Percentiles rank a stretch among this genome's conserved stretches.
These are phyloP conservation scores for Tonatia bakeri DNA, from an alignment of 2,113 vertebrate species.

Conservation along the genomic window DNA sequence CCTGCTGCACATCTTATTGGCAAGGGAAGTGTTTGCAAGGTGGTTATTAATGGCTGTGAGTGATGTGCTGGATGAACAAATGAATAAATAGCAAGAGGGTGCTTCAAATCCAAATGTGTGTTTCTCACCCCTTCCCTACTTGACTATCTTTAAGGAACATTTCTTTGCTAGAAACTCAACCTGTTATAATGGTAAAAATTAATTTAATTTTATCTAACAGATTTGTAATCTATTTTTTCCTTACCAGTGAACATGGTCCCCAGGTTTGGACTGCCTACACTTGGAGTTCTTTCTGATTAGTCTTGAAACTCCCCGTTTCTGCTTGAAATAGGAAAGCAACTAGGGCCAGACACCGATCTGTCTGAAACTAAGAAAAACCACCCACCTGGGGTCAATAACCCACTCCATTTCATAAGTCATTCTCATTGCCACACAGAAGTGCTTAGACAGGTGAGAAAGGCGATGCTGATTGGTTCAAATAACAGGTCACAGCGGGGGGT, in stretches of 20 bases:
- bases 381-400: neutral
- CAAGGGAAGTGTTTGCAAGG: neutral
- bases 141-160: neutral
- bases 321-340: neutral
- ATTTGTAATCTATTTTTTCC: neutral
- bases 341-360: neutral
- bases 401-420: neutral
- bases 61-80: neutral
- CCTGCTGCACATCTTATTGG: neutral
- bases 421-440: constrained; percentile 2
- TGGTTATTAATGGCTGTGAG: neutral
- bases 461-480: constrained; percentile 16
- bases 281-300: constrained; percentile 9
- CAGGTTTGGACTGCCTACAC: neutral
- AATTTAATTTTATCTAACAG: neutral
- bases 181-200: neutral
- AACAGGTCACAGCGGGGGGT: constrained; percentile 2
- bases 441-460: neutral
- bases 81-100: neutral
- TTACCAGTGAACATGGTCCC: neutral
- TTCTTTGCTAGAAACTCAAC: neutral
- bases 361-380: constrained; percentile 11
- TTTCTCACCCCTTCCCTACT: neutral
- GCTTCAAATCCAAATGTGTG: neutral
- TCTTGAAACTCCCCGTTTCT: neutral